Conservation (phyloP, 2,888 invertebrate genomes). For the Psylliodes chrysocephalus region DNA sequence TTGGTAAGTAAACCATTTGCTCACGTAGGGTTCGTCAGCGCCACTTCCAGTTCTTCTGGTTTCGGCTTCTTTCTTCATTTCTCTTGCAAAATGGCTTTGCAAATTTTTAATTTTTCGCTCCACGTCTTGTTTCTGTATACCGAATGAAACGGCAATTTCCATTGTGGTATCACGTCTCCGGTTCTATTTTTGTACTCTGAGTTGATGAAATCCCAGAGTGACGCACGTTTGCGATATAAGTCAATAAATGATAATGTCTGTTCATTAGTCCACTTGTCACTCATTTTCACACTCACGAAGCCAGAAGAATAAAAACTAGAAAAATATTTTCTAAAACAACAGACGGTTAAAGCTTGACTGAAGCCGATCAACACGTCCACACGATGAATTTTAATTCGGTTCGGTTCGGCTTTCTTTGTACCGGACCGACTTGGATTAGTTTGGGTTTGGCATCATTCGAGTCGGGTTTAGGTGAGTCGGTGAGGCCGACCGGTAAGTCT, state of each 20-base stretch:
- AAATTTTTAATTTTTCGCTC: slow-evolving; percentile 1
- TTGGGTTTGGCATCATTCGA: not conserved
- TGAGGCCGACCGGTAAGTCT: slow-evolving; percentile 1
- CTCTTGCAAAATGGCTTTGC: not conserved
- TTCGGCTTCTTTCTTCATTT: slow-evolving; percentile 5
- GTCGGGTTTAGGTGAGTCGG: not conserved
- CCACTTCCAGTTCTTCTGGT: slow-evolving; percentile 5
- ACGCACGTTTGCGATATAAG: too few species aligned
- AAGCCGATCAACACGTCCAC: slow-evolving; percentile 4
- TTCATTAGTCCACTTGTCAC: too few species aligned
- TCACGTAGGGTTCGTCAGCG: slow-evolving; percentile 15
- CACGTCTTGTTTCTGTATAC: not conserved
- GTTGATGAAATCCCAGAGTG: not conserved
- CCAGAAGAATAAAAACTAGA: too few species aligned
- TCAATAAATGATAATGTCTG: too few species aligned
- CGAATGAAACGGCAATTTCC: slow-evolving; percentile 3
- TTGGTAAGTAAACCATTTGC: slow-evolving; percentile 4
- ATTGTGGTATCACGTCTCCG: not conserved
- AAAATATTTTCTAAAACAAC: too few species aligned
- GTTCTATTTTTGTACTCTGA: not conserved
- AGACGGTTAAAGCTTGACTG: too few species aligned
- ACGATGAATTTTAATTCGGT: not conserved
- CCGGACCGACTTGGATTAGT: not conserved
- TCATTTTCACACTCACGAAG: too few species aligned
- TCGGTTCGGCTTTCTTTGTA: slow-evolving; percentile 3